phyloP scores from a whole-genome alignment of 2,797 vertebrate genomes.

The Epinephelus coioides region DNA sequence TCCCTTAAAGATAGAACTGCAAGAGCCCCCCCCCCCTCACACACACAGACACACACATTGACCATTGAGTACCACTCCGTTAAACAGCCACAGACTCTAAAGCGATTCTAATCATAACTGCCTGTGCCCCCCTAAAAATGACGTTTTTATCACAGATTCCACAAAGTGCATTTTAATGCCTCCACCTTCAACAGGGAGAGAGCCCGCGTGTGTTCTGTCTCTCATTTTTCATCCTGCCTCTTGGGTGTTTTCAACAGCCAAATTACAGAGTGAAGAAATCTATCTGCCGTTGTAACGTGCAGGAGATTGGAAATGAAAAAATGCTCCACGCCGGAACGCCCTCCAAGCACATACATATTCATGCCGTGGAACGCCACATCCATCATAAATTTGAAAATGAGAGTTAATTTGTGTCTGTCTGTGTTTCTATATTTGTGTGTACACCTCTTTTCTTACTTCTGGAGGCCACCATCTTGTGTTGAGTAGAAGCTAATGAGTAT shows the following conservation, averaged over 20 bases:
- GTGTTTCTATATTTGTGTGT: conserved; percentile 1
- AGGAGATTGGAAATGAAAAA: conserved; percentile 72
- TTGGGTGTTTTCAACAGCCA: conserved; percentile 71
- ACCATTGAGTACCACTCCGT: conserved; percentile 12
- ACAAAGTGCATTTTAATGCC: conserved; percentile 64
- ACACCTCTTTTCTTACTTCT: background rate
- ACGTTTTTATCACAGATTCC: conserved; percentile 65
- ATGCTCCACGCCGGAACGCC: conserved; percentile 48
- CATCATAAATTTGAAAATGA: conserved; percentile 56
- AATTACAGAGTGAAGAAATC: conserved; percentile 74
- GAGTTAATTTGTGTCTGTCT: conserved; percentile 20
- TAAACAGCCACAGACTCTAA: conserved; percentile 46
- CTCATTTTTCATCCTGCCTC: conserved; percentile 71
- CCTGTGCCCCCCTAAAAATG: conserved; percentile 47
- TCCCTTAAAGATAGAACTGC: background rate
- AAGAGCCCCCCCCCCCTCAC: background rate
- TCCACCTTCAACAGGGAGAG: conserved; percentile 45
- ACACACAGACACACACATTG: conserved; percentile 10
- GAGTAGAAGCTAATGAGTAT: conserved; percentile 41
- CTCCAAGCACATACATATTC: conserved; percentile 74
- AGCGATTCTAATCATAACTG: conserved; percentile 64
- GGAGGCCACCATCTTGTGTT: background rate
- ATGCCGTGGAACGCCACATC: conserved; percentile 51
- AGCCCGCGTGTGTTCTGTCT: conserved; percentile 23
- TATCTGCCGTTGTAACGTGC: conserved; percentile 59